These are phyloP conservation scores for Patiria pectinifera DNA, from an alignment of 53 echinoderm and acorn worm genomes.

Conservation along the genomic window DNA sequence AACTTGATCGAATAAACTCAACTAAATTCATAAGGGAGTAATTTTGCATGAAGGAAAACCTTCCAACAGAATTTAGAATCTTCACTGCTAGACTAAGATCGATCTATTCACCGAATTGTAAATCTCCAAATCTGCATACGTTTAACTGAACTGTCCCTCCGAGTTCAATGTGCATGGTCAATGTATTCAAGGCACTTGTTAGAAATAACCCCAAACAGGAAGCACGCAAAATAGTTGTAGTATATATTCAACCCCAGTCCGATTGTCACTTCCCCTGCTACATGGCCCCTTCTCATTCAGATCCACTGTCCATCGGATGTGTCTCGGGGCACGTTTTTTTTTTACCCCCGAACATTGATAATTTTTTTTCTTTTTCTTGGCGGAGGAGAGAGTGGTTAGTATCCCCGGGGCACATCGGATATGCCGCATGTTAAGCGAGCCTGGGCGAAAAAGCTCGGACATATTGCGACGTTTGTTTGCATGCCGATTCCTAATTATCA, in stretches of 20 bases:
- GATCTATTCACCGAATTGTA: too few relatives aligned
- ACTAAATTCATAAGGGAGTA: too few relatives aligned
- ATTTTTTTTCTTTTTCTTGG: conserved; percentile 31
- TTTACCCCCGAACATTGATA: conserved; percentile 17
- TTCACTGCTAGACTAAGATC: too few relatives aligned
- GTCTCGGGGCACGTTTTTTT: conserved; percentile 26
- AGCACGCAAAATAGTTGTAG: background rate
- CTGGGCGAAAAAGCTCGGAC: conserved; percentile 7
- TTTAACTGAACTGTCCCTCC: too few relatives aligned
- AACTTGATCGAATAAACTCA: too few relatives aligned
- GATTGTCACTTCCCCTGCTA: background rate
- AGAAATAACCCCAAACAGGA: too few relatives aligned
- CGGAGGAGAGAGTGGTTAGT: conserved; percentile 28
- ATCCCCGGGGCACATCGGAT: conserved; percentile 50
- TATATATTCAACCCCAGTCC: background rate
- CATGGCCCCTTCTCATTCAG: background rate
- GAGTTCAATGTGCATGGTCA: too few relatives aligned
- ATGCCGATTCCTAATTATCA: conserved; percentile 41
- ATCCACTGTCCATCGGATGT: background rate
- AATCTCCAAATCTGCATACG: too few relatives aligned
- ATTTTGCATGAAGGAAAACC: too few relatives aligned
- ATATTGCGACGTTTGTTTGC: conserved; percentile 52
- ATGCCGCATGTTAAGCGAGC: conserved; percentile 32
- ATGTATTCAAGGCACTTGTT: too few relatives aligned
- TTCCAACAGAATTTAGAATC: too few relatives aligned